Percentiles rank a stretch among this genome's conserved stretches.
These are phyloP conservation scores for Tragulus kanchil DNA, from an alignment of 2,113 vertebrate genomes.

Conservation along the genomic window DNA sequence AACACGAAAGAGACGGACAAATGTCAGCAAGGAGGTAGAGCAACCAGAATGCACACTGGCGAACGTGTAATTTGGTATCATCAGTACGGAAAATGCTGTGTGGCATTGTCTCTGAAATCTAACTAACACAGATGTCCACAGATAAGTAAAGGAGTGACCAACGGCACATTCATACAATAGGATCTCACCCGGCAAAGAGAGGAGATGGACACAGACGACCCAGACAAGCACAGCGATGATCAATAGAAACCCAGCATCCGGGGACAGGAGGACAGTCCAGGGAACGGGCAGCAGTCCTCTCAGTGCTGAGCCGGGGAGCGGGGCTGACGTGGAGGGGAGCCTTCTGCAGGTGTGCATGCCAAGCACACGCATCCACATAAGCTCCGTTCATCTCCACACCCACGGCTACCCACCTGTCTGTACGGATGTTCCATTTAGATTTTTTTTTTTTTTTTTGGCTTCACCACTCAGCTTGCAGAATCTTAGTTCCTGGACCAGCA, in stretches of 20 bases:
- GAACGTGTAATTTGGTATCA: rapidly evolving
- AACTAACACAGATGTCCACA: not conserved
- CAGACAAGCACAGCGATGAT: rapidly evolving
- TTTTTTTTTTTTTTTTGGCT: not conserved
- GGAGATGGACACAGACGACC: not conserved
- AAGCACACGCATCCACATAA: rapidly evolving
- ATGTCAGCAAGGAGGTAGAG: not conserved
- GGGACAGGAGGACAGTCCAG: not conserved
- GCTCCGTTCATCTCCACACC: not conserved
- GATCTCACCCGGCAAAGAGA: not conserved
- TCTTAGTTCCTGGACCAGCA: not conserved
- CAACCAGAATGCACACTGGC: not conserved
- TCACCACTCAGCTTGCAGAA: not conserved
- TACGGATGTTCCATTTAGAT: not conserved
- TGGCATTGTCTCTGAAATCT: not conserved
- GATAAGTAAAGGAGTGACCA: not conserved
- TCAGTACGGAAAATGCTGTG: not conserved
- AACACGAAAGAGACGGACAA: not conserved
- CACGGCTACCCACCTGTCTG: rapidly evolving
- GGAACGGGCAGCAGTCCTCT: not conserved
- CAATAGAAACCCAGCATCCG: too few relatives aligned
- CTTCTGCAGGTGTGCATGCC: rapidly evolving
- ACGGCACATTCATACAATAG: not conserved
- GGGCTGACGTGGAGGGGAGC: rapidly evolving
- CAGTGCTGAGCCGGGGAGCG: not conserved